Base-by-base conservation (phyloP, 2,113 vertebrate genomes). In the Chamaetylas fuelleborni region DNA sequence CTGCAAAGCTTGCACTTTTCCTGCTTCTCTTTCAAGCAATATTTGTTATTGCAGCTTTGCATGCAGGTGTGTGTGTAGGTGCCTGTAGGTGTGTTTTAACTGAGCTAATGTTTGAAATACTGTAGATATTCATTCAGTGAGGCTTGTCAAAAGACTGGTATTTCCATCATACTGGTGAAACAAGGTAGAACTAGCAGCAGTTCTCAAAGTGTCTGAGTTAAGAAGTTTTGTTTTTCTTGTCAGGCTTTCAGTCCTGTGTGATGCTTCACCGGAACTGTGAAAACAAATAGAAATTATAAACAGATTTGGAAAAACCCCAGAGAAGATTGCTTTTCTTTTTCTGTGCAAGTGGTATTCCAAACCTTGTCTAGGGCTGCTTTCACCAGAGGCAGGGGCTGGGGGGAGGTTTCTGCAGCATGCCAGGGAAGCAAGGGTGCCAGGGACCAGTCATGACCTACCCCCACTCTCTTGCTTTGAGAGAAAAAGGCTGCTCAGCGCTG, bases 41-140 rank as follows among this genome's bases (percentile, higher is more conserved):
- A 14, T 26, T 81, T 0, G 0, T 58, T 70, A 58, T 43, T 91
- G 50, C 54, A 62, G 34, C 22, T 77, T 66, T 50, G 17, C 47
- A 14, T 19, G 1, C 1, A 0, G 2, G 1, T 9, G 1, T 29
- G 6, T 28, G 8, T 34, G 14, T 33, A 6, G 12, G 48, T 72
- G 54, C 14, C 14, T 53, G 14, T 45, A 45, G 43, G 19, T 45
- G 19, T 36, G 24, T 54, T 88, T 66, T 61, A 20, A n/a, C 42
- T 58, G 20, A 43, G 24, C 18, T 72, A 12, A 36, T 23, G 18
- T 71, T 81, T 65, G 24, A 82, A 51, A 40, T 57, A 36, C 31
- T 3, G 1, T 42, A 22, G 0, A 0, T 79, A 25, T 4, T 79
- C 70, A 65, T 42, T 74, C 34, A 78, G 3, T 25, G 14, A 65